Base-by-base conservation (phyloP, 35 echinoderm and acorn worm species). In the Chiridota heheva region DNA sequence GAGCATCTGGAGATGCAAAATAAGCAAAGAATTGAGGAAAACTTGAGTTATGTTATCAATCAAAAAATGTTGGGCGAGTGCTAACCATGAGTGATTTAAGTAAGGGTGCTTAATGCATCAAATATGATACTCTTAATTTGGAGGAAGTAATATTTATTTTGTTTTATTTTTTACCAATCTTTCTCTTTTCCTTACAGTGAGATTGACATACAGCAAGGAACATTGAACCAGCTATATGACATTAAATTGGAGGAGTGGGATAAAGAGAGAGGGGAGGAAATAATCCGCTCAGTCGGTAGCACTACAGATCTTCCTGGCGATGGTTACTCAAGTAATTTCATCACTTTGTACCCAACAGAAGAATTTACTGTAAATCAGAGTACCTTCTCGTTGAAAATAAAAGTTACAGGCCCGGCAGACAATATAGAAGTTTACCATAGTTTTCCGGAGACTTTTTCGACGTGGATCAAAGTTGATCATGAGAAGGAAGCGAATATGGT, bases 241-340 rank as follows among this genome's bases (percentile, higher is more conserved):
- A 87, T 97, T 56, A 72, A 77, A 30, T 53, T 97, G 2, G 84
- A 91, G 47, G 93, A 88, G 43, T 97, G 93, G 93, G 57, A 67
- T 26, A 63, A 71, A 15, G 80, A 83, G 16, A 77, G 67, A 7
- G 93, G 83, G 18, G 77, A 88, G 36, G 67, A 53, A 58, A 73
- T 47, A 15, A 78, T 91, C 4, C 48, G 44, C 16, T 38, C 20
- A 7, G 46, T 83, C 4, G 84, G 81, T 22, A 68, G 78, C 3
- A 66, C 76, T 25, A 41, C 70, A 4, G 72, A 87, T 13, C 62
- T 91, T 36, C 90, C 90, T 1, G 93, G 93, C 2, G 62, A 86
- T 0, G 47, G 60, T 28, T 90, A 90, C 64, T 84, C 69, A 45
- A 97, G 88, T 55, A 87, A 91, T 62, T 91, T 87, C 44, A 73